phyloP scores from a whole-genome alignment of 2,113 vertebrate genomes.

The Neoarius graeffei region DNA sequence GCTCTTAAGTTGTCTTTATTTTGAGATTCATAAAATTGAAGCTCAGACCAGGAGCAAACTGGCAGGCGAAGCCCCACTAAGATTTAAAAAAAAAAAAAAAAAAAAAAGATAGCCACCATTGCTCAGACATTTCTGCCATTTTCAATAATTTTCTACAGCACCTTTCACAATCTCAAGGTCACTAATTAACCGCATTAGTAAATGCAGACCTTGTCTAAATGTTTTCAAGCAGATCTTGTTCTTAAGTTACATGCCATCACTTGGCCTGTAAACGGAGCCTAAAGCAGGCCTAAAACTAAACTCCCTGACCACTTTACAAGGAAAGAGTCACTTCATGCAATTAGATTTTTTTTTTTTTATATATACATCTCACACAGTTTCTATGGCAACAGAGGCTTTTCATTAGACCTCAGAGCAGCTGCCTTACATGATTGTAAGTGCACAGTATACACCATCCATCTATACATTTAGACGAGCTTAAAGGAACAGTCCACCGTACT shows the following conservation, averaged over 20 bases:
- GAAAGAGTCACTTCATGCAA: neutral
- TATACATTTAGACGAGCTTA: neutral
- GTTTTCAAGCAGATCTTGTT: neutral
- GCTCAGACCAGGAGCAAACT: neutral
- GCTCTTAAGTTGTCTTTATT: neutral
- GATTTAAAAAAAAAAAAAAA: neutral
- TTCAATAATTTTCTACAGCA: too few species aligned
- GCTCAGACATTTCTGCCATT: neutral
- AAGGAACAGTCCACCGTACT: too few species aligned
- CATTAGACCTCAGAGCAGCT: slow-evolving; percentile 19
- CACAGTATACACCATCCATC: neutral
- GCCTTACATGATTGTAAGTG: neutral
- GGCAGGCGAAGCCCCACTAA: neutral
- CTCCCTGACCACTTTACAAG: neutral
- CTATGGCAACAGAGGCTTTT: slow-evolving; percentile 43
- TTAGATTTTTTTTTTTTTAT: neutral
- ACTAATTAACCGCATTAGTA: neutral
- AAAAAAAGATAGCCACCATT: too few species aligned
- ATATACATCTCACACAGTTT: slow-evolving; percentile 23
- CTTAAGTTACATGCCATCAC: too few species aligned
- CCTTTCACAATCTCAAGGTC: too few species aligned
- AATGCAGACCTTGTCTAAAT: neutral
- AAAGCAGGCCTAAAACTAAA: neutral
- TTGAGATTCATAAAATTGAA: neutral
- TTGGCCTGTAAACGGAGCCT: too few species aligned